These are phyloP conservation scores for Folsomia manolachei DNA, from an alignment of 2,888 invertebrate genomes.

Conservation along the genomic window DNA sequence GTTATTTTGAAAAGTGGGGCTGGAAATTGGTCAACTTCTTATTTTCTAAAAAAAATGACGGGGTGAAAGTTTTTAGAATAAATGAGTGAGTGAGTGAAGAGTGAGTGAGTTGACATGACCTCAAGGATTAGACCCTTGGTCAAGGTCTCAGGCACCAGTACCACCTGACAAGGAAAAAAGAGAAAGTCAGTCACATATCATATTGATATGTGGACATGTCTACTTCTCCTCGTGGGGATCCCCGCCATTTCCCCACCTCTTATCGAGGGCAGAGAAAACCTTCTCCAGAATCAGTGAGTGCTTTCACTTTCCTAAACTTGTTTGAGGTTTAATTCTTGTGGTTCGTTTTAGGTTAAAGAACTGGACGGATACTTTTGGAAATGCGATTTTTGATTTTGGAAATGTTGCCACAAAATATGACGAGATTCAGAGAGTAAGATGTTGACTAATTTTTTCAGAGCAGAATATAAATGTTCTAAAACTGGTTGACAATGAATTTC, in stretches of 20 bases:
- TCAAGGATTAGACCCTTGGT: no score
- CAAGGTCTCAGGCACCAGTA: no score
- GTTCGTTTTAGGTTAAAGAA: constrained; percentile 65
- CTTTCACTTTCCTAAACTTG: background rate
- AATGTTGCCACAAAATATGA: constrained; percentile 72
- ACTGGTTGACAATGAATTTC: constrained; percentile 49
- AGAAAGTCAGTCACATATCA: background rate
- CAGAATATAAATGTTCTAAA: background rate
- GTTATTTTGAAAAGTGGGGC: no score
- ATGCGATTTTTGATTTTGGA: constrained; percentile 74
- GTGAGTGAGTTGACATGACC: no score
- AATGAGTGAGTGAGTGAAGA: no score
- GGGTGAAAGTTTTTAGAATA: no score
- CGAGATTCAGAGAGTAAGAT: constrained; percentile 71
- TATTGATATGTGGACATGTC: background rate
- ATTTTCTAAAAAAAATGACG: no score
- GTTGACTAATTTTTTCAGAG: background rate
- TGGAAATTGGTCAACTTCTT: no score
- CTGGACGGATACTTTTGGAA: constrained; percentile 77
- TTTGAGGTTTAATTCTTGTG: no score
- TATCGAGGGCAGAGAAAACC: constrained; percentile 4
- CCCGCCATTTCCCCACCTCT: constrained; percentile 1
- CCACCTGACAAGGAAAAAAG: no score
- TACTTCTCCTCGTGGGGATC: background rate
- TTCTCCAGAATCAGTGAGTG: constrained; percentile 12